Evolutionary conservation across 2,888 invertebrate species (phyloP).

Genomic region (Druceiella hillmani): DNA sequence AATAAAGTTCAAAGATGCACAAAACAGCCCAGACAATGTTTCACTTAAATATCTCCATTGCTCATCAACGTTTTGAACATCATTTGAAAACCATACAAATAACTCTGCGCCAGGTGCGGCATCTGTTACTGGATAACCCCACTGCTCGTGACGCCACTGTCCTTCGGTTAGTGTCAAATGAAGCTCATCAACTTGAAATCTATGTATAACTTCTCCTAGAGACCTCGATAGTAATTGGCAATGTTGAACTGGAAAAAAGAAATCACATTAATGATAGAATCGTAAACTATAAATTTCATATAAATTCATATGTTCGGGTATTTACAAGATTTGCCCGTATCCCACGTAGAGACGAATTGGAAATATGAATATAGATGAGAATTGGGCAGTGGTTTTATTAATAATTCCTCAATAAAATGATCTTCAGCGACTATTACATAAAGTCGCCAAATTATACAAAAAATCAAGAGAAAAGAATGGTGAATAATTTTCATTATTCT

Average conservation of each 20-base stretch:
- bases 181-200: conserved; percentile 82
- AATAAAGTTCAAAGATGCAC: conserved; percentile 94
- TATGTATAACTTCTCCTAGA: conserved; percentile 79
- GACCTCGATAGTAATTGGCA: conserved; percentile 84
- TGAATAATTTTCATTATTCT: too few relatives aligned
- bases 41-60: conserved; percentile 88
- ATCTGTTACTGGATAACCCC: conserved; percentile 90
- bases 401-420: conserved; percentile 81
- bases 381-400: conserved; percentile 76
- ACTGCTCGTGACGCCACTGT: conserved; percentile 86
- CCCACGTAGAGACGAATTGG: conserved; percentile 83
- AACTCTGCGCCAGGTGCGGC: conserved; percentile 93
- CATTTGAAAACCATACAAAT: conserved; percentile 83
- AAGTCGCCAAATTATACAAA: too few relatives aligned
- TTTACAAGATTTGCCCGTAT: conserved; percentile 58
- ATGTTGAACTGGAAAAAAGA: conserved; percentile 62
- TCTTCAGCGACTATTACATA: conserved; percentile 46
- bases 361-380: conserved; percentile 87
- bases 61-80: conserved; percentile 64
- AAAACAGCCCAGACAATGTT: conserved; percentile 90
- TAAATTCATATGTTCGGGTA: conserved; percentile 20
- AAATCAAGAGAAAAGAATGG: too few relatives aligned
- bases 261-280: conserved; percentile 8
- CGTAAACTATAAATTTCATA: background rate
- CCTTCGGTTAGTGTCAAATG: conserved; percentile 92